Percentiles rank a stretch among this genome's conserved stretches.
Conservation (phyloP, 2,797 vertebrate genomes). For the Chanos chanos region DNA sequence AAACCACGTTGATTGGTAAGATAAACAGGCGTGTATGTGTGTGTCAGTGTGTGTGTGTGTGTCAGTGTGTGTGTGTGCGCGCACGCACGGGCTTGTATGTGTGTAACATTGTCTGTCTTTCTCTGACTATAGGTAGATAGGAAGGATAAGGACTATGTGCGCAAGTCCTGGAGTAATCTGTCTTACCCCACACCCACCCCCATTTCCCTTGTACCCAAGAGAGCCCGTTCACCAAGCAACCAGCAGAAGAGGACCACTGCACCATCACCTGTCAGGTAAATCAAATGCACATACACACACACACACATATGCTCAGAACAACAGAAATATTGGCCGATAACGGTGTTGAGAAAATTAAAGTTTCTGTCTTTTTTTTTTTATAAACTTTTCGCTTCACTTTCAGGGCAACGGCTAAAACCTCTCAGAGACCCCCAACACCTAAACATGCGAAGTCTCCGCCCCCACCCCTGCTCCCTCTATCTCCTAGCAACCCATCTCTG, state of each 20-base stretch:
- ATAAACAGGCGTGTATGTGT: background rate
- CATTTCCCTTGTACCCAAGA: conserved; percentile 62
- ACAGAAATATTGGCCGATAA: background rate
- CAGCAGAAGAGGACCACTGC: conserved; percentile 73
- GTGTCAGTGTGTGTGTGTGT: conserved; percentile 1
- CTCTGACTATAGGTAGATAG: conserved; percentile 59
- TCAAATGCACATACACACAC: background rate
- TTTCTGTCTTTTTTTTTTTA: background rate
- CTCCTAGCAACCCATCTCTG: conserved; percentile 52
- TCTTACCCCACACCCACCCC: conserved; percentile 64
- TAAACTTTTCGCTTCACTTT: background rate
- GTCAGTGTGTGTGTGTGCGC: background rate
- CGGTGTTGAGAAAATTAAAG: too few relatives aligned
- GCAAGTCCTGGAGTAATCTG: conserved; percentile 80
- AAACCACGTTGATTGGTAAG: too few relatives aligned
- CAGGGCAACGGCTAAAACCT: conserved; percentile 58
- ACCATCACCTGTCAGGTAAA: conserved; percentile 77
- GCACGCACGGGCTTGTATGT: background rate
- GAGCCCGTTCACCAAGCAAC: conserved; percentile 71
- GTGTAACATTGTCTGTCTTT: background rate
- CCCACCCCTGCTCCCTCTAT: conserved; percentile 55
- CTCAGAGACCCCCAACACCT: conserved; percentile 61
- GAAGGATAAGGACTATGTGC: conserved; percentile 71
- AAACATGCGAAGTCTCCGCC: conserved; percentile 74
- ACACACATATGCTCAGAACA: background rate